These are phyloP conservation scores for Drosophila kikkawai DNA, from an alignment of 1,140 invertebrate genomes.

Conservation along the genomic window DNA sequence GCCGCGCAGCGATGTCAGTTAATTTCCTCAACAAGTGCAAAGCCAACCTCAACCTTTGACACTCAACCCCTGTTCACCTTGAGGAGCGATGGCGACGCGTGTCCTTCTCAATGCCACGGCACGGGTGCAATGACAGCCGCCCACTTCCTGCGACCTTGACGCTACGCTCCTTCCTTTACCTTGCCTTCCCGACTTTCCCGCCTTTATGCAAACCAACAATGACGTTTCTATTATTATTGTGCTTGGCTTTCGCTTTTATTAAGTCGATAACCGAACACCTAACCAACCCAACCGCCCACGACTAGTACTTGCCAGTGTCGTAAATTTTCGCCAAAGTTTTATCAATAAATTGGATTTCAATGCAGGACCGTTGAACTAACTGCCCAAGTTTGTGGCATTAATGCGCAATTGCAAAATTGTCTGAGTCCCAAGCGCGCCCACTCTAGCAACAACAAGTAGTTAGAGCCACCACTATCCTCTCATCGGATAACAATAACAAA, in stretches of 20 bases:
- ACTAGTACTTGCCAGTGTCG: conserved; percentile 36
- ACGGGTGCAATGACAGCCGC: conserved; percentile 55
- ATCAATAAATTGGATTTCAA: conserved; percentile 73
- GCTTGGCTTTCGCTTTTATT: conserved; percentile 69
- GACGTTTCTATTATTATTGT: conserved; percentile 52
- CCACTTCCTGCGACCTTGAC: conserved; percentile 72
- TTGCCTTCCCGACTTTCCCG: neutral
- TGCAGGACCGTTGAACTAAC: conserved; percentile 62
- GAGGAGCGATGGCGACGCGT: conserved; percentile 27
- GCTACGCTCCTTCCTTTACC: conserved; percentile 16
- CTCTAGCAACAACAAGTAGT: conserved; percentile 30
- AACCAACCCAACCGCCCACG: conserved; percentile 19
- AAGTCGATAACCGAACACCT: conserved; percentile 69
- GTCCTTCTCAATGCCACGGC: conserved; percentile 65
- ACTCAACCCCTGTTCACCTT: conserved; percentile 50
- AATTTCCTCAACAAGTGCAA: conserved; percentile 66
- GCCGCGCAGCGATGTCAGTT: conserved; percentile 34
- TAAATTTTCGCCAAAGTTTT: conserved; percentile 72
- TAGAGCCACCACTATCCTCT: conserved; percentile 8
- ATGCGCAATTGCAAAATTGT: conserved; percentile 76
- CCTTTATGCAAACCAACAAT: conserved; percentile 63
- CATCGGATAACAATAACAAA: conserved; percentile 43
- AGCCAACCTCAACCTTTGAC: conserved; percentile 37
- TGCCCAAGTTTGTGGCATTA: conserved; percentile 55
- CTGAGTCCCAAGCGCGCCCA: conserved; percentile 31